Evolutionary conservation across 2,888 invertebrate species (phyloP), one percentile per base, ranked within the genome.

Genomic region (Melinopterus prodromus): DNA sequence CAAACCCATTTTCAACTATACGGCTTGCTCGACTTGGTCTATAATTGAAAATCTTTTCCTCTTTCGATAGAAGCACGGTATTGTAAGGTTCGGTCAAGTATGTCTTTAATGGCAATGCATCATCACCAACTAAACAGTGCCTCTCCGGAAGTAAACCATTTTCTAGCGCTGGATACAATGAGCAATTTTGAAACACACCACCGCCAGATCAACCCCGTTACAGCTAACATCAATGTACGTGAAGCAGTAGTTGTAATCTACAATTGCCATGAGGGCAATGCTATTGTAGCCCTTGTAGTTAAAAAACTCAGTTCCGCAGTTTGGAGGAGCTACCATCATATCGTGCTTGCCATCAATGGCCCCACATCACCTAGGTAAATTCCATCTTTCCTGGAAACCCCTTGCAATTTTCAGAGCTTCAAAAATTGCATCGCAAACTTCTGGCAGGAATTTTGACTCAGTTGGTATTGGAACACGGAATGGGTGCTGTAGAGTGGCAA

Each of bases 31-130:
- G 38, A 16, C 36, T 70, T n/a, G 76, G 26, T 9, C 79, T 16
- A 76, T 79, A 76, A 69, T 79, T 79, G 72, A 76, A 79, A 36
- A 79, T 16, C 6, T 69, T 36, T 71, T 76, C 37, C 26, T 76
- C 71, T 26, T 26, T 26, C 26, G 26, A 26, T 26, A 26, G 26
- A 26, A 3, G 26, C 26, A 1, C 26, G 14, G 35, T 26, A 15
- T 69, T 72, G 69, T 77, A 36, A 16, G 53, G 26, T 37, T 76
- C 76, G 38, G 71, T 70, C 15, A 71, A 26, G 71, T 82, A 86
- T 26, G 86, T 85, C 81, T 86, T 87, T 78, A 84, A 70, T 7
- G 85, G 81, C 82, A 86, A 86, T 16, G 85, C 86, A 76, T 84
- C 84, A 84, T 86, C 86, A 9, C 84, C 85, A 69, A 86, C 84